Conservation (phyloP, 92 coral and sea anemone species). For the Isaurus tuberculatus region DNA sequence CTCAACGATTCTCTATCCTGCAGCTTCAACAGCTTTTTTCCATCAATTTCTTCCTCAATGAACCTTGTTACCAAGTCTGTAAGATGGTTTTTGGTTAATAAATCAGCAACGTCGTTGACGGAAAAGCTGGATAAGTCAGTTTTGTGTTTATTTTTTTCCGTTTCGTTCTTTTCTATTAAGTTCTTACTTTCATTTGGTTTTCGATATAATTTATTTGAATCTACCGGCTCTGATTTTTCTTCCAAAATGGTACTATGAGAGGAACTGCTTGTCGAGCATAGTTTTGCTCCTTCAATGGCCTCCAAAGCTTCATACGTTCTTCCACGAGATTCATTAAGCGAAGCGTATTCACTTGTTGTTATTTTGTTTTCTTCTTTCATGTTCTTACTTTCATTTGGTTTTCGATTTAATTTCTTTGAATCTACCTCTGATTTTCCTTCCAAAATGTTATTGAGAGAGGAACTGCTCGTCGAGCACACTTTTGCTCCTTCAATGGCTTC, state of each 20-base stretch:
- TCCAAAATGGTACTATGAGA: not conserved
- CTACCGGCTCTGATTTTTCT: not conserved
- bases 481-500: not conserved
- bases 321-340: not conserved
- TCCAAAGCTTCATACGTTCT: not conserved
- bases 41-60: not conserved
- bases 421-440: too few species aligned
- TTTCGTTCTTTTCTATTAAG: not conserved
- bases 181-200: not conserved
- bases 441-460: not conserved
- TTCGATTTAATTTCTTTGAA: not conserved
- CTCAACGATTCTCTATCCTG: not conserved
- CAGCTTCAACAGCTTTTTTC: not conserved
- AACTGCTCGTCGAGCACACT: not conserved
- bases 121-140: constrained; percentile 1
- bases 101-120: constrained; percentile 1
- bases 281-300: not conserved
- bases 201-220: not conserved
- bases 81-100: not conserved
- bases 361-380: not conserved
- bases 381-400: not conserved
- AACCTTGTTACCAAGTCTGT: not conserved
- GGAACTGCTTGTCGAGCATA: not conserved
- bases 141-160: not conserved
- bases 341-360: not conserved